Percentiles rank a stretch among this genome's conserved stretches.
These are phyloP conservation scores for Pseudoatta argentina DNA, from an alignment of 1,140 invertebrate species.

Conservation along the genomic window DNA sequence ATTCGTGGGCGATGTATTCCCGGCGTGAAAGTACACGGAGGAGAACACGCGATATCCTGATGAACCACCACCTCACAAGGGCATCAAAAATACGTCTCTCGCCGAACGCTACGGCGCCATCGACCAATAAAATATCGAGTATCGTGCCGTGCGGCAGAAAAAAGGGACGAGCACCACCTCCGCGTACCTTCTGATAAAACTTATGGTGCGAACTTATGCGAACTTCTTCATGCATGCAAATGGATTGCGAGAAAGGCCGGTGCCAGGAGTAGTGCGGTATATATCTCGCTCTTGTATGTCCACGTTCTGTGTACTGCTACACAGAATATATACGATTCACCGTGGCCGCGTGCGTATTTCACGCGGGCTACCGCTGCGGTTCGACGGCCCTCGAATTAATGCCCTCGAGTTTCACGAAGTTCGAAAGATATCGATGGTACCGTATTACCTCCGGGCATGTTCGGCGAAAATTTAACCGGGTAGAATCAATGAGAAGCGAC, in stretches of 20 bases:
- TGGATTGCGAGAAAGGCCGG: constrained; percentile 77
- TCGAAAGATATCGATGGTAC: constrained; percentile 11
- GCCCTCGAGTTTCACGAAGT: constrained; percentile 12
- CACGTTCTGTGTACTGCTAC: constrained; percentile 67
- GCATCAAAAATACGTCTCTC: constrained; percentile 18
- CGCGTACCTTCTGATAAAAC: constrained; percentile 79
- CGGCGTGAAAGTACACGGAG: constrained; percentile 6
- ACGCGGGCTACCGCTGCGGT: constrained; percentile 44
- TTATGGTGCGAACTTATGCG: constrained; percentile 78
- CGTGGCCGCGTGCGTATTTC: constrained; percentile 63
- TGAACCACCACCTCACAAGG: neutral
- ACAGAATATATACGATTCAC: constrained; percentile 63
- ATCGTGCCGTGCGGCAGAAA: neutral
- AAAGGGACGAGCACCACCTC: constrained; percentile 47
- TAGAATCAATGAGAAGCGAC: neutral
- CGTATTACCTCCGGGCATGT: neutral
- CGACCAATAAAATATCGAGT: constrained; percentile 35
- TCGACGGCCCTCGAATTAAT: constrained; percentile 8
- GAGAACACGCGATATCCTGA: constrained; percentile 8
- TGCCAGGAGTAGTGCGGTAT: constrained; percentile 38
- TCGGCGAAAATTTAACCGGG: neutral
- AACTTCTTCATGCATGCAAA: constrained; percentile 78
- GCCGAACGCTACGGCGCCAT: neutral
- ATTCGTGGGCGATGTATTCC: neutral
- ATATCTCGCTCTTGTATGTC: constrained; percentile 48